A percentile compares a stretch with the other conserved stretches of the same genome.
Conservation (phyloP, 2,888 invertebrate genomes). For the Pediacus dermestoides region DNA sequence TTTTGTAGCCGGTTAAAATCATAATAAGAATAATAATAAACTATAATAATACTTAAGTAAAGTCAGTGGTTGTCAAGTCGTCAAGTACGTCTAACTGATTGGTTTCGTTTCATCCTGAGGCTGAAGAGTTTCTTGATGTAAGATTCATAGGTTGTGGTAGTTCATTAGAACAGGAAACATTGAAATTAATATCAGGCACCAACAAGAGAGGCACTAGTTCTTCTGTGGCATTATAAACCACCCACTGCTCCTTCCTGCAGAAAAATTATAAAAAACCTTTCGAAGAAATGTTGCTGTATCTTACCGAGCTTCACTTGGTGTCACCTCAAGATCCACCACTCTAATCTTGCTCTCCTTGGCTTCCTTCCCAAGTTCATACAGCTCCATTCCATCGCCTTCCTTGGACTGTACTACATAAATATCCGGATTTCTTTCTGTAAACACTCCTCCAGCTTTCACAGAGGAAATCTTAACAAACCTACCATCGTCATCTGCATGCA, state of each 20-base stretch:
- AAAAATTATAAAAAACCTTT: slow-evolving; percentile 10
- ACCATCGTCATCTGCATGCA: slow-evolving; percentile 11
- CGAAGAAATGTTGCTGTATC: not conserved
- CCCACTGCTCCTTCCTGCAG: slow-evolving; percentile 23
- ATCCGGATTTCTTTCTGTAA: slow-evolving; percentile 17
- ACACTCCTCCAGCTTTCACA: slow-evolving; percentile 24
- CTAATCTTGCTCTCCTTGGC: slow-evolving; percentile 15
- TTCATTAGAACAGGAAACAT: slow-evolving; percentile 27
- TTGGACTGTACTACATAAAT: slow-evolving; percentile 22
- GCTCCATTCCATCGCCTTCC: slow-evolving; percentile 27
- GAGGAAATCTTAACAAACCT: slow-evolving; percentile 33
- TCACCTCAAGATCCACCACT: slow-evolving; percentile 29
- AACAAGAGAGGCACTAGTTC: slow-evolving; percentile 16
- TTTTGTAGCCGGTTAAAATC: slow-evolving; percentile 23
- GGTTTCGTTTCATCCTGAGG: no score
- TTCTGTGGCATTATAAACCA: slow-evolving; percentile 29
- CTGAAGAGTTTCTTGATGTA: no score
- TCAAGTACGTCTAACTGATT: no score
- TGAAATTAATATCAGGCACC: slow-evolving; percentile 24
- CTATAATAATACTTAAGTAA: not conserved
- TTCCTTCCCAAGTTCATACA: slow-evolving; percentile 6
- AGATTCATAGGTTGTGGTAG: slow-evolving; percentile 27
- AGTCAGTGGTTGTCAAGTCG: no score
- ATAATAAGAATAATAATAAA: slow-evolving; percentile 5
- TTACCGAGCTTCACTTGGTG: slow-evolving; percentile 29